These are phyloP conservation scores for Malacoctenus gilli DNA, from an alignment of 2,797 vertebrate genomes.

Conservation along the genomic window DNA sequence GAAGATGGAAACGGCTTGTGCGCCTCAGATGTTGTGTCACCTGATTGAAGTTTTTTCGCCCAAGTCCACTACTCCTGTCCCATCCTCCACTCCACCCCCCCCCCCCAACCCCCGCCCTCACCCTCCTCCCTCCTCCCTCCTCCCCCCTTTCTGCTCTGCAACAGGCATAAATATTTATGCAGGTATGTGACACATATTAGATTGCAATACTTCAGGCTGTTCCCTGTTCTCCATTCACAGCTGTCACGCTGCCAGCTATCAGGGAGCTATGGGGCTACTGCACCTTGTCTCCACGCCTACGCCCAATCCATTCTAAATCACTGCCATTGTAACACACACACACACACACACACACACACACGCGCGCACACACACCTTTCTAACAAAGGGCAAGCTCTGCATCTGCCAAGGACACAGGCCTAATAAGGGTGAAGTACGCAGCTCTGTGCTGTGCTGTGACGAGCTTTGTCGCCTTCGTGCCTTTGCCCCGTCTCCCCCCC, in stretches of 20 bases:
- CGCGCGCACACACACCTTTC: constrained; percentile 70
- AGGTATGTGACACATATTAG: constrained; percentile 84
- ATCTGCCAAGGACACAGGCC: constrained; percentile 83
- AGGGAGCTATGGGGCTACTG: constrained; percentile 79
- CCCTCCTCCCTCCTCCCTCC: constrained; percentile 14
- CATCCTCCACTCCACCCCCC: constrained; percentile 11
- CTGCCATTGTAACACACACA: constrained; percentile 75
- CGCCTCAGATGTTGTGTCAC: constrained; percentile 56
- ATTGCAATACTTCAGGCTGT: constrained; percentile 83
- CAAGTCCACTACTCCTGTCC: constrained; percentile 63
- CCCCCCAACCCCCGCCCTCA: too few species aligned
- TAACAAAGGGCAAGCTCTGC: constrained; percentile 83
- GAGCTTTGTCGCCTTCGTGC: constrained; percentile 63
- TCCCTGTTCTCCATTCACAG: constrained; percentile 83
- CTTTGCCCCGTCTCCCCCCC: constrained; percentile 31
- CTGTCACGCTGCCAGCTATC: constrained; percentile 83
- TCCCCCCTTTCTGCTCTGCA: constrained; percentile 60
- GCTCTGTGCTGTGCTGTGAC: constrained; percentile 65
- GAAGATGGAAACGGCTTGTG: constrained; percentile 23
- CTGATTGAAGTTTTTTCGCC: constrained; percentile 70
- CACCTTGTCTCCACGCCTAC: constrained; percentile 83
- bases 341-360: constrained; percentile 65
- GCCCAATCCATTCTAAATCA: constrained; percentile 84
- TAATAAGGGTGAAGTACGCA: constrained; percentile 81
- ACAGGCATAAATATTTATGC: constrained; percentile 84